Base-by-base conservation (phyloP, 2,113 vertebrate genomes). In the Laterallus jamaicensis region DNA sequence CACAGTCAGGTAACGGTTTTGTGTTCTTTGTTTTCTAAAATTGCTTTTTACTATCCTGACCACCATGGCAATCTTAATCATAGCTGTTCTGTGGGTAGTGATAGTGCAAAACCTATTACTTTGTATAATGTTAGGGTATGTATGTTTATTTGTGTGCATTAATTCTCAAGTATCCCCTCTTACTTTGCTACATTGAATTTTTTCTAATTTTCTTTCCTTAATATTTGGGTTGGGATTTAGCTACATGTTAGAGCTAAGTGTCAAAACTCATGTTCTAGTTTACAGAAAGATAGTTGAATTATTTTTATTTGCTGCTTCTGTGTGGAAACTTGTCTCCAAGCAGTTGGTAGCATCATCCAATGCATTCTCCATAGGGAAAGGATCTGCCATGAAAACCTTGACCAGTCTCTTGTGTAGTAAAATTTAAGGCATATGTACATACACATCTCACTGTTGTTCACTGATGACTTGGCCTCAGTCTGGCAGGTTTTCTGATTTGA, bases 391-490 rank as follows among this genome's bases (percentile, higher is more conserved):
- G 22, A 68, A 42, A 47, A n/a, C 25, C 2, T 56, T 68, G 5
- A 19, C 12, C 1, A 2, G 15, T 62, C 28, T 35, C 59, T 42
- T 64, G 13, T 49, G 14, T n/a, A 50, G 40, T 31, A 67, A 40
- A 58, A 1, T 4, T 4, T 58, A 20, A 28, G 42, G 15, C 9
- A 55, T 26, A 13, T 20, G 11, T 35, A 9, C 4, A 0, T 35
- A 29, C 3, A 9, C 4, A 50, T 15, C 11, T 40, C 17, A 6
- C 11, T 62, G 26, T 62, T 50, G 26, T 58, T 50, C 13, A 13
- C 6, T 47, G 17, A 24, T 52, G 17, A 24, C 35, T 59, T 22
- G 56, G 14, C 31, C 16, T 82, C 6, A 11, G 10, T 56, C 22
- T 62, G 58, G 12, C 37, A 68, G 28, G 4, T 44, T 89, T 89